Percentiles rank a stretch among this genome's conserved stretches.
These are phyloP conservation scores for Dilophus febrilis DNA, from an alignment of 2,888 invertebrate species.

Conservation along the genomic window DNA sequence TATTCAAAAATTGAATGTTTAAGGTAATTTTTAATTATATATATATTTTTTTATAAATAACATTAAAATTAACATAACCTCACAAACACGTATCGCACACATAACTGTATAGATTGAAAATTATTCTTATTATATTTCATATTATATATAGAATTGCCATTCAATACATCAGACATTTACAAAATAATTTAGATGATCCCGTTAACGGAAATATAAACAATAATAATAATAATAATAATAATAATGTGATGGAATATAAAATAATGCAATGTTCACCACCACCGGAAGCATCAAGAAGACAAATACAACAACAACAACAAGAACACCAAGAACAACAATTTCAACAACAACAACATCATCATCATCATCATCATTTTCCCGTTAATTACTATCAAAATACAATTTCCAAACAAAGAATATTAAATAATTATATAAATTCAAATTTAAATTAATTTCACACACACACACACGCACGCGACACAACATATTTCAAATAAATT, in stretches of 20 bases:
- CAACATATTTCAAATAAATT: too few relatives aligned
- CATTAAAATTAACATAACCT: too few relatives aligned
- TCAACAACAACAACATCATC: neutral
- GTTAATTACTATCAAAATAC: too few relatives aligned
- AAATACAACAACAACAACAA: constrained; percentile 2
- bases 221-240: too few relatives aligned
- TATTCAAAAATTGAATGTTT: constrained; percentile 72
- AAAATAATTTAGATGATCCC: constrained; percentile 33
- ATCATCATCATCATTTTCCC: neutral
- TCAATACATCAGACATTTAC: constrained; percentile 56
- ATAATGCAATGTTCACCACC: too few relatives aligned
- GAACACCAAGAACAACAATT: neutral
- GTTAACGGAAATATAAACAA: too few relatives aligned
- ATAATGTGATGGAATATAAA: too few relatives aligned
- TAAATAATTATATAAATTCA: too few relatives aligned
- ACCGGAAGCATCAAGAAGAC: constrained; percentile 9
- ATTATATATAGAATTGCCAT: constrained; percentile 44
- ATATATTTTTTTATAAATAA: too few relatives aligned
- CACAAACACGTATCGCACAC: too few relatives aligned
- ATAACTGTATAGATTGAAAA: neutral
- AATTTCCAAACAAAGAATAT: too few relatives aligned
- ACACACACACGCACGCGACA: constrained; percentile 1
- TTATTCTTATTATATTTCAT: neutral
- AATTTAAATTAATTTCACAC: neutral
- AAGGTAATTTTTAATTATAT: constrained; percentile 32